Base-by-base conservation (phyloP, 2,888 invertebrate genomes). In the Dryobotodes eremita region DNA sequence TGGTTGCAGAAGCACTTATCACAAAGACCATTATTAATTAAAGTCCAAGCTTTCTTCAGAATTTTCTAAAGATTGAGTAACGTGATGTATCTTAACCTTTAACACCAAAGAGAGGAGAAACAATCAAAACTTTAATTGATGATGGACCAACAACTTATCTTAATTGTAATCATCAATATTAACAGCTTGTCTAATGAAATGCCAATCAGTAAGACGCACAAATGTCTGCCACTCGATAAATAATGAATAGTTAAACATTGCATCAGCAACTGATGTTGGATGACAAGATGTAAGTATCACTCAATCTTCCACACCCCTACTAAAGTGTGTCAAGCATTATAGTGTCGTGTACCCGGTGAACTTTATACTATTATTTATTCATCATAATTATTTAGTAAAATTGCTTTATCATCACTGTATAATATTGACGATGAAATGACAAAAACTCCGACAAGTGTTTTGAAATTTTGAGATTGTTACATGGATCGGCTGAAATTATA, bases 241-340 rank as follows among this genome's bases (percentile, higher is more conserved):
- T 85, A 85, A 81, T 74, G 15, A 74, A 57, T 31, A 26, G 48
- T 61, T 69, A 71, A 84, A 80, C 26, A 80, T 84, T 75, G 48
- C 80, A 26, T 69, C 80, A 75, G 11, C 42, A 11, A 23, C 6
- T 71, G 57, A 17, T 61, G 20, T 65, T 36, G 13, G 13, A 76
- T 76, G 80, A 75, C 48, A 13, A 55, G 57, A 4, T 36, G 1
- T n/a, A 48, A 73, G 69, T 71, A 74, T 55, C 73, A 69, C 77
- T 84, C 74, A 64, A 74, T 84, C 57, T 50, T 57, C 36, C 2
- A 15, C 66, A 53, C 55, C 70, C 15, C 57, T 55, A 57, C 8
- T 20, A 15, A 84, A 65, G 65, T 76, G 1, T 85, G 85, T 77
- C 83, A 84, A 84, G 61, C 53, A 36, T 73, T 17, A 55, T 48